phyloP scores from a whole-genome alignment of 2,797 vertebrate genomes.

The Cirrhinus mrigala region DNA sequence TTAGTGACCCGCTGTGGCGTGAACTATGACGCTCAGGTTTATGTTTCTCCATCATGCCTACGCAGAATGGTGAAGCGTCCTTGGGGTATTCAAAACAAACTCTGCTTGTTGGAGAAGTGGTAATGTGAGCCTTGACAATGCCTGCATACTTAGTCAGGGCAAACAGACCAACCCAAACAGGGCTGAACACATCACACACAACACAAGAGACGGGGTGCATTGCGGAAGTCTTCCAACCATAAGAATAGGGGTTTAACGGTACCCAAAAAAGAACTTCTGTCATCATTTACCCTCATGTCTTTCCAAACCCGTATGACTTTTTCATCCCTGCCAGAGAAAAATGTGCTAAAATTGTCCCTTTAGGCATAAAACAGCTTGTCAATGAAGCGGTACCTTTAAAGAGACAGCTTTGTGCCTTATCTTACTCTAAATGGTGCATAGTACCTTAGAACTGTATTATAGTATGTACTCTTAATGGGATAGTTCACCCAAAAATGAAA shows the following conservation, averaged over 20 bases:
- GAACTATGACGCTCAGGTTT: conserved; percentile 61
- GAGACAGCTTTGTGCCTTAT: background rate
- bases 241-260: background rate
- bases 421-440: background rate
- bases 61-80: conserved; percentile 76
- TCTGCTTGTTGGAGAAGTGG: conserved; percentile 78
- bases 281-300: background rate
- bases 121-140: conserved; percentile 75
- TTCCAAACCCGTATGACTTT: background rate
- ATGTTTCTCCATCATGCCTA: conserved; percentile 63
- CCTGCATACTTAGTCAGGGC: conserved; percentile 65
- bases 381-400: background rate
- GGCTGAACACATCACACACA: conserved; percentile 42
- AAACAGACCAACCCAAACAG: conserved; percentile 53
- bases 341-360: background rate
- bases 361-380: background rate
- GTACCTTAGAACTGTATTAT: background rate
- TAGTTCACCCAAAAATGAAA: no score
- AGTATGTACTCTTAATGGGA: background rate
- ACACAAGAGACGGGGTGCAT: conserved; percentile 23
- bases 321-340: background rate
- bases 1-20: conserved; percentile 54
- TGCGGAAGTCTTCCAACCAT: background rate
- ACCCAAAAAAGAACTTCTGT: background rate
- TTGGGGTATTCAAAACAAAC: conserved; percentile 82